phyloP scores from a whole-genome alignment of 2,888 invertebrate genomes.

The Campopleginae sp. region DNA sequence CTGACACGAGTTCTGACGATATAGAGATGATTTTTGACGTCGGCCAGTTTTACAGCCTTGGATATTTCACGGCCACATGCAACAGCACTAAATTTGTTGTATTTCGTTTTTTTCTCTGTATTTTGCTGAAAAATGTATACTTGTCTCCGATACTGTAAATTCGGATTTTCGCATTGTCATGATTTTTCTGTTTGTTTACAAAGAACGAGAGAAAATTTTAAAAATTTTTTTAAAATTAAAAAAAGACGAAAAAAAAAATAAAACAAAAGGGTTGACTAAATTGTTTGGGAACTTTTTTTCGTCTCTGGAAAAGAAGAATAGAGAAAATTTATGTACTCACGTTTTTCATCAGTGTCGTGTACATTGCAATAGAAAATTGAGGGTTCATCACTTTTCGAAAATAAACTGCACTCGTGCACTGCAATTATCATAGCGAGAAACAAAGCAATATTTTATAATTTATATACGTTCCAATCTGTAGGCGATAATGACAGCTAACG shows the following conservation, averaged over 20 bases:
- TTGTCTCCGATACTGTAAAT: neutral
- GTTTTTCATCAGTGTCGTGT: slow-evolving; percentile 23
- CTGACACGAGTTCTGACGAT: slow-evolving; percentile 21
- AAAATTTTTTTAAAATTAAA: too few relatives aligned
- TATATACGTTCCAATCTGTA: slow-evolving; percentile 8
- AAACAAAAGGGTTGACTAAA: neutral
- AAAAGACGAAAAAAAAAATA: neutral
- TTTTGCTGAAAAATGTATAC: neutral
- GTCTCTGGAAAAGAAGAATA: neutral
- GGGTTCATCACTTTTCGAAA: slow-evolving; percentile 19
- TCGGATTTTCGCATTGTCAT: neutral
- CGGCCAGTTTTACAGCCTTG: neutral
- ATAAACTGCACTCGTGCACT: slow-evolving; percentile 13
- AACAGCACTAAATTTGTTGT: neutral
- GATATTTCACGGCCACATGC: neutral
- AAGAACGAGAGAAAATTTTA: too few relatives aligned
- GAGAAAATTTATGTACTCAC: slow-evolving; percentile 29
- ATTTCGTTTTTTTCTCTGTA: neutral
- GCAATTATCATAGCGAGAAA: slow-evolving; percentile 15
- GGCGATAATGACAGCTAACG: slow-evolving; percentile 9
- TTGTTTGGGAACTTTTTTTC: neutral
- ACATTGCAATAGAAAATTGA: neutral
- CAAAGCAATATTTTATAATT: slow-evolving; percentile 4
- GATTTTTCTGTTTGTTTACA: neutral
- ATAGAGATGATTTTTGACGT: neutral